phyloP scores from a whole-genome alignment of 2,888 invertebrate species.

The Epinotia bilunana region DNA sequence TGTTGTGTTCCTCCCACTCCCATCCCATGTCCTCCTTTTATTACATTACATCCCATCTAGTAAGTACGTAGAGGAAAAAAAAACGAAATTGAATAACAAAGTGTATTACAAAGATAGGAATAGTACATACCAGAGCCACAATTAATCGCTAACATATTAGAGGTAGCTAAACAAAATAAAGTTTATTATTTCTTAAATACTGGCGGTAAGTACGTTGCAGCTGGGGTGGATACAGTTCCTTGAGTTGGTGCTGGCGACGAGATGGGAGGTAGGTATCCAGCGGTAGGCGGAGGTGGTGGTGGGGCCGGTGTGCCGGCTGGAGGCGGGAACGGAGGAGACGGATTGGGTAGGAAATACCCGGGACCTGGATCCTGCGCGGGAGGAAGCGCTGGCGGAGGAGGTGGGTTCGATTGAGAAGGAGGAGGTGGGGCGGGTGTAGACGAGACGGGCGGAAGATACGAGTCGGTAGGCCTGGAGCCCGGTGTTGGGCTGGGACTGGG shows the following conservation, averaged over 20 bases:
- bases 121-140: not conserved
- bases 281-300: slow-evolving; percentile 41
- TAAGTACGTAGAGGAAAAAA: not conserved
- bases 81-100: not conserved
- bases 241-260: slow-evolving; percentile 46
- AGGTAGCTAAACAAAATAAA: slow-evolving; percentile 8
- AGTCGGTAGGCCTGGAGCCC: slow-evolving; percentile 50
- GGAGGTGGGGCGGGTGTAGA: slow-evolving; percentile 50
- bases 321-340: slow-evolving; percentile 41
- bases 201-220: slow-evolving; percentile 72
- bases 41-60: too few relatives aligned
- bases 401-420: slow-evolving; percentile 54
- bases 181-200: slow-evolving; percentile 55
- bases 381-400: slow-evolving; percentile 32
- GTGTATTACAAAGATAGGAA: not conserved
- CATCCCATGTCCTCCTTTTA: not conserved
- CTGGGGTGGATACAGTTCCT: slow-evolving; percentile 60
- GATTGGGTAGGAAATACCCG: slow-evolving; percentile 53
- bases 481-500: slow-evolving; percentile 46
- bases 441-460: slow-evolving; percentile 59
- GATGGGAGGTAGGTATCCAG: slow-evolving; percentile 62
- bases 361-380: slow-evolving; percentile 49
- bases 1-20: not conserved
- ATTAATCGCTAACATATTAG: not conserved
- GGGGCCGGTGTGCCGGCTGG: slow-evolving; percentile 31